Conservation (phyloP, 1,140 invertebrate genomes). For the Oedothorax gibbosus region DNA sequence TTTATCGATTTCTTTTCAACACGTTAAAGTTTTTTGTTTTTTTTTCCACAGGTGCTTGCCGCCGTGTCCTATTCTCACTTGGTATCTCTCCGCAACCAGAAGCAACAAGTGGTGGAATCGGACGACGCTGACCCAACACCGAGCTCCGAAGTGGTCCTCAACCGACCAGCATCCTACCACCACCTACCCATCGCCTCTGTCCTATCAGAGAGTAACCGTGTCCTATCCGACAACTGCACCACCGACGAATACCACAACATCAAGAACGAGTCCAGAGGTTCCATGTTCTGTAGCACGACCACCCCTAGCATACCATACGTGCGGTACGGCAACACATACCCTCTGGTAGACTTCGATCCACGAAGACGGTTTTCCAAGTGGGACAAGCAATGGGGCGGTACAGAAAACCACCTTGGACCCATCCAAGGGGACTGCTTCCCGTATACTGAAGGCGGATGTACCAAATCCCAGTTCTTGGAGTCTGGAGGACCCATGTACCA, state of each 20-base stretch:
- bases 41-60: constrained; percentile 19
- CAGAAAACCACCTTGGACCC: constrained; percentile 29
- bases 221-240: constrained; percentile 38
- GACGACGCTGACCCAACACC: constrained; percentile 61
- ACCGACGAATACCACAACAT: constrained; percentile 5
- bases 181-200: constrained; percentile 44
- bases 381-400: constrained; percentile 35
- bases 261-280: constrained; percentile 7
- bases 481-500: constrained; percentile 41
- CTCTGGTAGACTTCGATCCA: constrained; percentile 22
- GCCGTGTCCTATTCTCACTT: constrained; percentile 58
- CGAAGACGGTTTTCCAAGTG: constrained; percentile 44
- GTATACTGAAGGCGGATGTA: constrained; percentile 24
- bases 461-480: constrained; percentile 33
- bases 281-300: constrained; percentile 20
- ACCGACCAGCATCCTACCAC: constrained; percentile 38
- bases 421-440: constrained; percentile 50
- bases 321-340: constrained; percentile 39
- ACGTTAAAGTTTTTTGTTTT: background rate
- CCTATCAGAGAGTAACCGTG: constrained; percentile 37
- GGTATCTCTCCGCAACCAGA: constrained; percentile 39
- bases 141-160: constrained; percentile 61
- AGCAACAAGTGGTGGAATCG: constrained; percentile 35
- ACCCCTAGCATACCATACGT: constrained; percentile 31
- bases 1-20: background rate